phyloP scores from a whole-genome alignment of 2,113 vertebrate species.

The Nematolebias whitei region DNA sequence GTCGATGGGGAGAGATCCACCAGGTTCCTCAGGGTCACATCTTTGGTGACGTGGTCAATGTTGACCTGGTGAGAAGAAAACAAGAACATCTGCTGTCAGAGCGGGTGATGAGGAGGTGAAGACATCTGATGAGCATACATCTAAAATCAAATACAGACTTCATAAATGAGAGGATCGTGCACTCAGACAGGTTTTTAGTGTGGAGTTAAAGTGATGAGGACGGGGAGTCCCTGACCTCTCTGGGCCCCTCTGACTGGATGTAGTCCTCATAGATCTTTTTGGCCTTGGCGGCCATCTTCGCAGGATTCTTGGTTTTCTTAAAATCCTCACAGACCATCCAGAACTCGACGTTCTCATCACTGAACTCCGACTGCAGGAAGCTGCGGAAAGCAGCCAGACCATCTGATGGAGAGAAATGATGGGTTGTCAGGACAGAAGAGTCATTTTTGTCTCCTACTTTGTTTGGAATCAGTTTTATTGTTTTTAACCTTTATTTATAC shows the following conservation, averaged over 20 bases:
- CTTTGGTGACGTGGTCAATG: slow-evolving; percentile 95
- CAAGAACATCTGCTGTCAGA: background rate
- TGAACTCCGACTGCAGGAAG: slow-evolving; percentile 97
- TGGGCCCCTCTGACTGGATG: slow-evolving; percentile 91
- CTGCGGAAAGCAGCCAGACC: slow-evolving; percentile 87
- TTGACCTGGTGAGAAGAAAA: slow-evolving; percentile 84
- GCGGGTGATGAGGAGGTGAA: no score
- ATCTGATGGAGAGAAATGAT: slow-evolving; percentile 73
- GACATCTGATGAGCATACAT: no score
- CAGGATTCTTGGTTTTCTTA: slow-evolving; percentile 87
- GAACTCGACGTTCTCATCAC: slow-evolving; percentile 94
- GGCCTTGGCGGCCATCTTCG: slow-evolving; percentile 87
- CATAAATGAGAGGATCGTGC: no score
- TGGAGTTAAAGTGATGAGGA: background rate
- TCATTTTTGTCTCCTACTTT: no score
- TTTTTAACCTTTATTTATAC: no score
- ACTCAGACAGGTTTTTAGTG: background rate
- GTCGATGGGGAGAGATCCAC: slow-evolving; percentile 84
- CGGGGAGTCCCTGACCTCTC: slow-evolving; percentile 85
- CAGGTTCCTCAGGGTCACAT: slow-evolving; percentile 91
- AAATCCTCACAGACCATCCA: slow-evolving; percentile 95
- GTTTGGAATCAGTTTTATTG: no score
- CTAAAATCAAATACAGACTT: no score
- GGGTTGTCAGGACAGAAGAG: no score
- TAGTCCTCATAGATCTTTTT: slow-evolving; percentile 96